Base-by-base conservation (phyloP, 2,888 invertebrate genomes). In the Rambutsinella grinnellia region DNA sequence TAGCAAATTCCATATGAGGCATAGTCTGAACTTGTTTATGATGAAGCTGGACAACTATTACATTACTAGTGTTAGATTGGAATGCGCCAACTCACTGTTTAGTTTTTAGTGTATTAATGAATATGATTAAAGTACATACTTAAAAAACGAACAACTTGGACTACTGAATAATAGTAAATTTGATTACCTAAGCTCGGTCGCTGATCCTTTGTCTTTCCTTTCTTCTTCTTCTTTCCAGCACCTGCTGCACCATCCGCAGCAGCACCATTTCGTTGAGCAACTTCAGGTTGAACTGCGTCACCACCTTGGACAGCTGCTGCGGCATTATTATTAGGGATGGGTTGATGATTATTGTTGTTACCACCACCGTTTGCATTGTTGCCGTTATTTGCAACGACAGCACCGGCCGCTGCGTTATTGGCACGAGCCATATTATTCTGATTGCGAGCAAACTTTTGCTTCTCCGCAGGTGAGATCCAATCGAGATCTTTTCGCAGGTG, bases 401-500 rank as follows among this genome's bases (percentile, higher is more conserved):
- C 88, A 82, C 88, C 88, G 49, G 87, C 87, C 76, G 86, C 87
- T 81, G 87, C 88, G 0, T 88, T 89, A 26, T 62, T 69, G 23
- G 44, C 61, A 58, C 58, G 68, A 60, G 58, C 68, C 47, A 46
- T 47, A 17, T 74, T 61, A 36, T 78, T 68, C 56, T 65, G 63
- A 69, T 74, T 69, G 56, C 70, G 65, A 60, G 57, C 51, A 24
- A 62, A 63, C 24, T 49, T 69, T 27, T 70, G 27, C 58, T 90
- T 89, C 13, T 90, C 89, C 46, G 93, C 92, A 67, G 94, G 92
- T 47, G 78, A 69, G 85, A 92, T 90, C 94, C 97, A 97, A 86
- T 97, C 95, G 62, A 96, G 89, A 88, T 98, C 97, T 87, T 97
- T 98, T 86, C 96, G 93, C 84, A 98, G 87, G 85, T 97, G 96